These are phyloP conservation scores for Aphelenchoides bicaudatus DNA, from an alignment of 2,888 invertebrate genomes.

Conservation along the genomic window DNA sequence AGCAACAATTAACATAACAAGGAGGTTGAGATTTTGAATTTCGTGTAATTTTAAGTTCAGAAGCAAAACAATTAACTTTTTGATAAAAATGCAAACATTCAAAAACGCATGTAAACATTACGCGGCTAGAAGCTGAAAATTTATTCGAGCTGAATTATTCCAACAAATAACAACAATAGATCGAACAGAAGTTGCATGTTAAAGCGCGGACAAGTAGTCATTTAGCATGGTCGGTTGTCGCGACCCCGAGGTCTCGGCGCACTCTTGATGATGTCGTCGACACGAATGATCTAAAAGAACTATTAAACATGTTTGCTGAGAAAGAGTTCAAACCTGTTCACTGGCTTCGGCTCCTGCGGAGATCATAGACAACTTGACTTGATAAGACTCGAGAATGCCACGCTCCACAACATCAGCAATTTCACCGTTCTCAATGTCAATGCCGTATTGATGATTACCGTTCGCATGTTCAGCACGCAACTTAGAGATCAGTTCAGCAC, in stretches of 20 bases:
- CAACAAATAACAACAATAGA: slow-evolving; percentile 10
- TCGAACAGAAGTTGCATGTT: too few species aligned
- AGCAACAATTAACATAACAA: too few species aligned
- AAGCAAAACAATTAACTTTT: too few species aligned
- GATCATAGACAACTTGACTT: slow-evolving; percentile 91
- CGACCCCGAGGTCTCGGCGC: slow-evolving; percentile 52
- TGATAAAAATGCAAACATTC: too few species aligned
- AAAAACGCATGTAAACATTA: too few species aligned
- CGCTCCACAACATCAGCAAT: slow-evolving; percentile 83
- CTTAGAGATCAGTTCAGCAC: slow-evolving; percentile 86
- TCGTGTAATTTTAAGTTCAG: too few species aligned
- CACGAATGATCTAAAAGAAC: slow-evolving; percentile 78
- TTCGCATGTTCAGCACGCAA: slow-evolving; percentile 83
- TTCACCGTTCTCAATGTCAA: slow-evolving; percentile 82
- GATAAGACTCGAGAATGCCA: slow-evolving; percentile 92
- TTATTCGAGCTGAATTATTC: too few species aligned
- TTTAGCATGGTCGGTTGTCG: slow-evolving; percentile 56
- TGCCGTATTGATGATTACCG: slow-evolving; percentile 74
- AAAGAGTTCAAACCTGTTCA: slow-evolving; percentile 31
- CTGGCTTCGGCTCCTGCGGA: slow-evolving; percentile 92
- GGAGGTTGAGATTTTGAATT: too few species aligned
- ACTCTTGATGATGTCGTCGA: slow-evolving; percentile 86
- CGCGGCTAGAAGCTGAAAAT: too few species aligned
- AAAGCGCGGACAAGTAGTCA: too few species aligned
- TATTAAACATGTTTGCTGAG: background rate